A percentile compares a stretch with the other conserved stretches of the same genome.
Evolutionary conservation across 2,113 vertebrate genomes (phyloP).

Genomic region (Rhodinocichla rosea): DNA sequence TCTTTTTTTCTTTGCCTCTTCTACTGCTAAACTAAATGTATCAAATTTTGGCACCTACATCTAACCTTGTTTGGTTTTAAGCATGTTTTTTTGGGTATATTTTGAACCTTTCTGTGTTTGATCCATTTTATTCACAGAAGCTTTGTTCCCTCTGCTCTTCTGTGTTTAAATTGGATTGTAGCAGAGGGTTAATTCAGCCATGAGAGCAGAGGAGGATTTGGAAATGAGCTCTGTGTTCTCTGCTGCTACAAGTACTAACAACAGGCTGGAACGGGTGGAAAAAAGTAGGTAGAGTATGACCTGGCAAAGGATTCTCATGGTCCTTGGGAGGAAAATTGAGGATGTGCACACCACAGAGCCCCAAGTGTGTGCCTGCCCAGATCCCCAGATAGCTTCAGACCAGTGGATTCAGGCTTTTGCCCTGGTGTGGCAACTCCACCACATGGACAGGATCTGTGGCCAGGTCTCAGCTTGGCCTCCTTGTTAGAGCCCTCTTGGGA

Average conservation of each 20-base stretch:
- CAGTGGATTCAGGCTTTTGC: background rate
- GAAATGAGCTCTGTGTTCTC: background rate
- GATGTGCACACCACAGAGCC: too few relatives aligned
- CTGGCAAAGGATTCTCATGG: background rate
- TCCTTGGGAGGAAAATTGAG: background rate
- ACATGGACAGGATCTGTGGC: background rate
- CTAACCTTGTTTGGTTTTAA: background rate
- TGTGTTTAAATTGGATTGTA: background rate
- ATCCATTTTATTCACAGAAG: background rate
- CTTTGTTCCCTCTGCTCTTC: background rate
- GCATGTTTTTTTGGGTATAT: background rate
- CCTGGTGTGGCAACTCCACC: too few relatives aligned
- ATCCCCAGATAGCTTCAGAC: rapidly evolving
- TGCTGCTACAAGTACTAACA: background rate
- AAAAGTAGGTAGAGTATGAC: background rate
- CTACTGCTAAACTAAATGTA: background rate
- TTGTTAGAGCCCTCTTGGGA: background rate
- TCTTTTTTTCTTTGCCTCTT: background rate
- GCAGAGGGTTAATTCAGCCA: background rate
- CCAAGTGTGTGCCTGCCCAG: background rate
- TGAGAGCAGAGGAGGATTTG: background rate
- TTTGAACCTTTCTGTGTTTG: background rate
- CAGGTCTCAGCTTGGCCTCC: background rate
- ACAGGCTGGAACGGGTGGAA: background rate
- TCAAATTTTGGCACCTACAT: background rate